Conservation (phyloP, 2,888 invertebrate species). For the Exocentrus adspersus region DNA sequence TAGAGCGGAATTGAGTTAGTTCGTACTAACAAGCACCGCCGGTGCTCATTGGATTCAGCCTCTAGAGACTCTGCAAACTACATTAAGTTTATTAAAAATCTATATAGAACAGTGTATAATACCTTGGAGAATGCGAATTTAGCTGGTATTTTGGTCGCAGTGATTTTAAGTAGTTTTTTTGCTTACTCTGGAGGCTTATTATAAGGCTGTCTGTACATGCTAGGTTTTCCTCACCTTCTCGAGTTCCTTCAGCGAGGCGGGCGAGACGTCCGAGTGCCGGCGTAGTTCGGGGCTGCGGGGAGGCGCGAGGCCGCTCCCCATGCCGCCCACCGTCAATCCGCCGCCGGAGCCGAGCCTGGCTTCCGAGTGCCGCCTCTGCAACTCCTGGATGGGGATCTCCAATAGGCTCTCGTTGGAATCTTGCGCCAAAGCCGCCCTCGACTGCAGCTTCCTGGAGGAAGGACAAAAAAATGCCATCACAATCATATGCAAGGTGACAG, state of each 20-base stretch:
- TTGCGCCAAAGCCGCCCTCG: conserved; percentile 79
- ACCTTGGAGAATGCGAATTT: no score
- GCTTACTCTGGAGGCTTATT: no score
- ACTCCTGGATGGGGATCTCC: conserved; percentile 82
- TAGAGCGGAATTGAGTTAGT: not conserved
- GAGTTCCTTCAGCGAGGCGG: conserved; percentile 87
- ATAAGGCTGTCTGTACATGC: no score
- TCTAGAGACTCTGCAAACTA: not conserved
- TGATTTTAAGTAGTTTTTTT: no score
- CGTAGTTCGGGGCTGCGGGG: conserved; percentile 85
- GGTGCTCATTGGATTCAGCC: not conserved
- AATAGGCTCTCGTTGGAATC: conserved; percentile 87
- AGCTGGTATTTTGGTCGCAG: no score
- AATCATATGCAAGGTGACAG: not conserved
- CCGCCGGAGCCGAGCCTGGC: conserved; percentile 72
- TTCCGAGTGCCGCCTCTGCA: conserved; percentile 85
- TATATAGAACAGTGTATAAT: no score
- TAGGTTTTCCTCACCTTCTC: conserved; percentile 77
- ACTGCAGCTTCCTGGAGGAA: conserved; percentile 75
- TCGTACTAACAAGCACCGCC: not conserved
- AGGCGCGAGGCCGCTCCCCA: conserved; percentile 77
- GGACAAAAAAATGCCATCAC: conserved; percentile 15
- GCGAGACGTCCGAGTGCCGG: conserved; percentile 87
- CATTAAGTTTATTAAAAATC: no score
- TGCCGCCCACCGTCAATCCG: conserved; percentile 64